Evolutionary conservation across 1,140 invertebrate genomes (phyloP).

Genomic region (Neelides sp.): DNA sequence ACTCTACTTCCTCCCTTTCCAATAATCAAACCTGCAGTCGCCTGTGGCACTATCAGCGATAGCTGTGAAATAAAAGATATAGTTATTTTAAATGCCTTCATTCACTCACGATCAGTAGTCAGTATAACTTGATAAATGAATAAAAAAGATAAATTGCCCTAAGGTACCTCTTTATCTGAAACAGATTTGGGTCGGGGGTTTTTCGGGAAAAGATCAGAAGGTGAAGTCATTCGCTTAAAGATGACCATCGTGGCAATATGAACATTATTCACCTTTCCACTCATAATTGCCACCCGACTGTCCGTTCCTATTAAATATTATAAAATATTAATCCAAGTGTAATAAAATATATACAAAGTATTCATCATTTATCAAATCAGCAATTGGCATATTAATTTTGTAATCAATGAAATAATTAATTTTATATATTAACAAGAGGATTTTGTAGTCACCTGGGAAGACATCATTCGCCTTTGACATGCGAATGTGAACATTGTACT

Average conservation of each 20-base stretch:
- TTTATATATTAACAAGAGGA: not conserved
- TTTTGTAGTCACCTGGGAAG: constrained; percentile 21
- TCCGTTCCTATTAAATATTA: constrained; percentile 20
- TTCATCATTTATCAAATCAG: not conserved
- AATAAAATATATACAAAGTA: not conserved
- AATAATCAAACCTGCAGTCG: constrained; percentile 31
- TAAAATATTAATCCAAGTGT: not conserved
- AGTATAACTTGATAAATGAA: not conserved
- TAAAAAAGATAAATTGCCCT: not conserved
- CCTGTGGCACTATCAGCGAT: constrained; percentile 30
- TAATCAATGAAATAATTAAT: not conserved
- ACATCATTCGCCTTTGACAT: constrained; percentile 32
- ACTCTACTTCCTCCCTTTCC: constrained; percentile 30
- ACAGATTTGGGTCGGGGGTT: constrained; percentile 29
- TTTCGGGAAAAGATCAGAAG: constrained; percentile 30
- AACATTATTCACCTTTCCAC: constrained; percentile 26
- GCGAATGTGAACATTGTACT: constrained; percentile 29
- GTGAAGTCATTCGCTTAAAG: constrained; percentile 31
- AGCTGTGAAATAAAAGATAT: constrained; percentile 14
- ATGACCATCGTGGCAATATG: constrained; percentile 29
- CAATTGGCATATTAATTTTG: not conserved
- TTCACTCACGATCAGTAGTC: too few species aligned
- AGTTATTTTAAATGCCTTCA: not conserved
- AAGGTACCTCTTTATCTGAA: constrained; percentile 29
- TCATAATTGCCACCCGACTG: constrained; percentile 28